phyloP scores from a whole-genome alignment of 2,888 invertebrate genomes.

The Dicroscelio sp. region DNA sequence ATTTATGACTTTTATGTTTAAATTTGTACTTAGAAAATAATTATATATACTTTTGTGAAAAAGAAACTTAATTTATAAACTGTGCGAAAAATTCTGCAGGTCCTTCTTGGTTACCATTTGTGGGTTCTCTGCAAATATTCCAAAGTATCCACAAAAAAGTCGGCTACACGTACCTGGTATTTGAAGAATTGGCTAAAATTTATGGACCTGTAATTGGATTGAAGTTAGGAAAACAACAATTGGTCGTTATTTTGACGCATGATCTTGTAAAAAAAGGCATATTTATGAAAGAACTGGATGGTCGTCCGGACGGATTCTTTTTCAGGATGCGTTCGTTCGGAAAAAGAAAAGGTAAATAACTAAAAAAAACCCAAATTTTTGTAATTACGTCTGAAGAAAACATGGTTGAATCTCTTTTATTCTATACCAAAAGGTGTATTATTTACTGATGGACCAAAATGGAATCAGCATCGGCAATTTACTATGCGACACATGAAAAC shows the following conservation, averaged over 20 bases:
- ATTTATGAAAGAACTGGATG: conserved; percentile 93
- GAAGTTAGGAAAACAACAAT: conserved; percentile 93
- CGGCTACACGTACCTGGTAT: conserved; percentile 93
- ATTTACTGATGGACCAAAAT: conserved; percentile 94
- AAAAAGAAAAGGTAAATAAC: conserved; percentile 93
- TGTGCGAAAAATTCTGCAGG: conserved; percentile 90
- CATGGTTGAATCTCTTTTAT: neutral
- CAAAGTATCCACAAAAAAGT: conserved; percentile 90
- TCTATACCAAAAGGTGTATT: conserved; percentile 94
- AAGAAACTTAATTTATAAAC: too few species aligned
- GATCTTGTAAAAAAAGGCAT: conserved; percentile 93
- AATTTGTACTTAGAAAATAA: too few species aligned
- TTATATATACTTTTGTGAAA: too few species aligned
- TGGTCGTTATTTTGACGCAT: conserved; percentile 93
- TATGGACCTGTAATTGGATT: conserved; percentile 94
- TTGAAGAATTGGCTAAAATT: conserved; percentile 92
- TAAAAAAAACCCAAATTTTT: too few species aligned
- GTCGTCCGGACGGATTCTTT: conserved; percentile 95
- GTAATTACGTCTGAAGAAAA: neutral
- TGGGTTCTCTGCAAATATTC: conserved; percentile 92
- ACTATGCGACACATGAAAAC: conserved; percentile 93
- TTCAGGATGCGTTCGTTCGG: conserved; percentile 94
- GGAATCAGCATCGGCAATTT: conserved; percentile 94
- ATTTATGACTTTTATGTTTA: too few species aligned
- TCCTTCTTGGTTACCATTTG: conserved; percentile 92